Evolutionary conservation across 2,797 vertebrate genomes (phyloP), one percentile per base, ranked within the genome.

Genomic region (Lycodopsis pacificus): DNA sequence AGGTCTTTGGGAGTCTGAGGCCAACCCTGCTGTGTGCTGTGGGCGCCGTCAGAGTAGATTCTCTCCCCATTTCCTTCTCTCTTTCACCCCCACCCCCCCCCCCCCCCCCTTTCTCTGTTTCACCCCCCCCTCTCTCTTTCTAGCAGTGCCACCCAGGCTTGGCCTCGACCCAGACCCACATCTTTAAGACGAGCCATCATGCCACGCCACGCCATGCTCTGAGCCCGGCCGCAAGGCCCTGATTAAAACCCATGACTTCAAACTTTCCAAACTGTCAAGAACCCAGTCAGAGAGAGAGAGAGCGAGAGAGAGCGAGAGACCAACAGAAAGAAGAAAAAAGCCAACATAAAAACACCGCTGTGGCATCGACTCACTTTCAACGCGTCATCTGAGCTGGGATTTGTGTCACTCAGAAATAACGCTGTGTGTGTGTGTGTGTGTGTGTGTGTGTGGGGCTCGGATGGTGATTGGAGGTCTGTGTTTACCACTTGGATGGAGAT

Each of bases 191-290:
- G 86, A 93, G 93, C 89, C 92, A 93, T 94, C 94, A 93, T 93
- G 92, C 93, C 91, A 90, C 78, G 92, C 94, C 92, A 87, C 90
- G 86, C 93, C 88, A 86, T 86, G 88, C 84, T 91, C 86, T 15
- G 87, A 82, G 90, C 88, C 87, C 79, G 59, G 87, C 92, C 94
- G 69, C 90, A 93, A 86, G 90, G 89, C 88, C 90, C 91, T 94
- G 92, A 95, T 95, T 95, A 95, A 95, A 95, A 95, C 86, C 93
- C 94, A 95, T 96, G 95, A 96, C 94, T 95, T 95, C 94, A 95
- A 94, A 95, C 93, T 96, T 96, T 96, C 95, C 95, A 92, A 94
- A 93, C 89, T 91, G 91, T 92, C 91, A 92, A 89, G 92, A 86
- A 77, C 42, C 72, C 85, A 90, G 79, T 85, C 79, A 87, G 64